These are phyloP conservation scores for Lissonota sp. DNA, from an alignment of 2,888 invertebrate species.

Conservation along the genomic window DNA sequence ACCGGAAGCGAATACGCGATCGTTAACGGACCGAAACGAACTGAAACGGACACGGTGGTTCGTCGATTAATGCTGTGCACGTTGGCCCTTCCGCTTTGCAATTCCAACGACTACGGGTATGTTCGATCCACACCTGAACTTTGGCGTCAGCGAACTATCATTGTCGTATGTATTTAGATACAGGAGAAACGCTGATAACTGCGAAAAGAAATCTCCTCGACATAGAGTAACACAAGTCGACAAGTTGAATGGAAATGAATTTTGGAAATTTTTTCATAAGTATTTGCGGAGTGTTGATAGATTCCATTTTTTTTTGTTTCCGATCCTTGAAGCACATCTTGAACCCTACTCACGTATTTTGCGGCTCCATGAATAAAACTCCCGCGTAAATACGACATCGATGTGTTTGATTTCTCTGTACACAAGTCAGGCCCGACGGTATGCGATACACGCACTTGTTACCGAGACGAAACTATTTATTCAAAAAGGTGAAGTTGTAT, in stretches of 20 bases:
- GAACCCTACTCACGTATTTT: too few relatives aligned
- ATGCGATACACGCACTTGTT: not conserved
- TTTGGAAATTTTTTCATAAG: too few relatives aligned
- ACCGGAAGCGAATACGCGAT: slow-evolving; percentile 73
- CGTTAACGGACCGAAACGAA: slow-evolving; percentile 73
- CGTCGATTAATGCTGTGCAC: slow-evolving; percentile 71
- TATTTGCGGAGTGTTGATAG: too few relatives aligned
- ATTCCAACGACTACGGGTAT: slow-evolving; percentile 53
- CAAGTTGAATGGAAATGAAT: too few relatives aligned
- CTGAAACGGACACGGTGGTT: slow-evolving; percentile 72
- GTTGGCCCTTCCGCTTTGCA: slow-evolving; percentile 65
- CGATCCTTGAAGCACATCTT: too few relatives aligned
- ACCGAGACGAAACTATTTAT: not conserved
- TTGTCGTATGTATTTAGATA: not conserved
- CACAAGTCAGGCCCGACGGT: not conserved
- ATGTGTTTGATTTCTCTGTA: not conserved
- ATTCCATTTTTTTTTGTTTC: too few relatives aligned
- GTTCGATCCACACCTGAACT: slow-evolving; percentile 34
- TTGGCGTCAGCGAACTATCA: slow-evolving; percentile 2
- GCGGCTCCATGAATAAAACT: too few relatives aligned
- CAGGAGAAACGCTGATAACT: not conserved
- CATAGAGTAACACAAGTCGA: too few relatives aligned
- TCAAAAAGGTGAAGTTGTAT: too few relatives aligned
- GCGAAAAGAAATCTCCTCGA: not conserved
- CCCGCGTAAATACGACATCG: not conserved